Conservation (phyloP, 1,140 invertebrate species). For the Brachionus angularis region DNA sequence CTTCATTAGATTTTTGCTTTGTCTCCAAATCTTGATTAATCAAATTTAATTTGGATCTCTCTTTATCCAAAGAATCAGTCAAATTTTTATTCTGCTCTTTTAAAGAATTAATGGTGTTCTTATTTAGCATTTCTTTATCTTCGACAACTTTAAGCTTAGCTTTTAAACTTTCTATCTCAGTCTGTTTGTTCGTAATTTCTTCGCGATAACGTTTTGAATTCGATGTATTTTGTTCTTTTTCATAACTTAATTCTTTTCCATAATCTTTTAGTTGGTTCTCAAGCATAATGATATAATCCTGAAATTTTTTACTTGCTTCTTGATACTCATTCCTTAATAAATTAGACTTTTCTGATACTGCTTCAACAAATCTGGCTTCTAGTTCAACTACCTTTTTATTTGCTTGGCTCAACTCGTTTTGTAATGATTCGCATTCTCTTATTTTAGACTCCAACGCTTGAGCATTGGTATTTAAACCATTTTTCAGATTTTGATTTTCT, state of each 20-base stretch:
- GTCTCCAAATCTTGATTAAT: neutral
- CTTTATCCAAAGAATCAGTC: slow-evolving; percentile 14
- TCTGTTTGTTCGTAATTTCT: neutral
- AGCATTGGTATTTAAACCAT: slow-evolving; percentile 27
- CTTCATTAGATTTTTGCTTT: neutral
- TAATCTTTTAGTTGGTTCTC: slow-evolving; percentile 1
- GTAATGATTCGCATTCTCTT: neutral
- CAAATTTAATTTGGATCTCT: neutral
- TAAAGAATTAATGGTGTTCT: neutral
- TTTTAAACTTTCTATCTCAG: slow-evolving; percentile 1
- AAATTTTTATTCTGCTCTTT: neutral
- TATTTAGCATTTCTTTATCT: neutral
- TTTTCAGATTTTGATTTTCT: slow-evolving; percentile 28
- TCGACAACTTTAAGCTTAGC: slow-evolving; percentile 7
- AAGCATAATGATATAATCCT: neutral
- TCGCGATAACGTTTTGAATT: slow-evolving; percentile 19
- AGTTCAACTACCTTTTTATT: slow-evolving; percentile 2
- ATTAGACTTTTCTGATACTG: neutral
- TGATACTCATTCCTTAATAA: slow-evolving; percentile 31
- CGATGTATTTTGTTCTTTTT: neutral
- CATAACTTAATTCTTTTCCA: slow-evolving; percentile 12
- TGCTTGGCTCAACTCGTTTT: neutral
- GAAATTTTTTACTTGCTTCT: neutral
- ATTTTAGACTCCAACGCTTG: slow-evolving; percentile 13
- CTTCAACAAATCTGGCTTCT: slow-evolving; percentile 5